These are phyloP conservation scores for Drosophila sproati DNA, from an alignment of 1,140 invertebrate genomes.

Conservation along the genomic window DNA sequence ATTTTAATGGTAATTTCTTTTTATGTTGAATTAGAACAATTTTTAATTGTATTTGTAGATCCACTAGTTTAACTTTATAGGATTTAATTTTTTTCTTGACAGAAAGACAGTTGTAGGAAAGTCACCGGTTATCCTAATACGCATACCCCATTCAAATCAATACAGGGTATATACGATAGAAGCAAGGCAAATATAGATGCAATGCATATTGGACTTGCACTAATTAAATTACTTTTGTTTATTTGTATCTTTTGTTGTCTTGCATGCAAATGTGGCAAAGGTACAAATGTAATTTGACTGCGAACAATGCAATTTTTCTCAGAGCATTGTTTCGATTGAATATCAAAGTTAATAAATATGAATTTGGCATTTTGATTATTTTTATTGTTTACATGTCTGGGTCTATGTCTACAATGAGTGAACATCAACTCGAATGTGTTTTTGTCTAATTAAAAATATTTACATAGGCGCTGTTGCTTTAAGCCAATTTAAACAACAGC, in stretches of 20 bases:
- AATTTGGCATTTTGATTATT: neutral
- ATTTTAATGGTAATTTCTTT: too few species aligned
- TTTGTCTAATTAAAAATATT: constrained; percentile 13
- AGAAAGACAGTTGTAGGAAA: too few species aligned
- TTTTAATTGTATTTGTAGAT: too few species aligned
- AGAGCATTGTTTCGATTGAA: neutral
- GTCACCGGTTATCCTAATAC: too few species aligned
- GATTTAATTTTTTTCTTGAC: too few species aligned
- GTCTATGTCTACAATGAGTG: neutral
- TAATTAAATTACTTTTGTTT: neutral
- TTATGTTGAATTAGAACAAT: too few species aligned
- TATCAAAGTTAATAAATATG: neutral
- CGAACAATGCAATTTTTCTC: constrained; percentile 20
- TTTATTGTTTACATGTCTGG: neutral
- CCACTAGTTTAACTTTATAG: too few species aligned
- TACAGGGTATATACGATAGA: neutral
- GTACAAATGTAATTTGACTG: constrained; percentile 5
- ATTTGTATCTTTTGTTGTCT: neutral
- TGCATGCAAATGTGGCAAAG: constrained; percentile 44
- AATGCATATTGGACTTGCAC: neutral
- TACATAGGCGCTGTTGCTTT: neutral
- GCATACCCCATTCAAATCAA: too few species aligned
- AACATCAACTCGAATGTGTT: constrained; percentile 1
- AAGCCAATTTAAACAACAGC: constrained; percentile 1
- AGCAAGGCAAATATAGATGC: neutral